Evolutionary conservation across 2,797 vertebrate genomes (phyloP), one percentile per base, ranked within the genome.

Genomic region (Euphonia xanthogaster): DNA sequence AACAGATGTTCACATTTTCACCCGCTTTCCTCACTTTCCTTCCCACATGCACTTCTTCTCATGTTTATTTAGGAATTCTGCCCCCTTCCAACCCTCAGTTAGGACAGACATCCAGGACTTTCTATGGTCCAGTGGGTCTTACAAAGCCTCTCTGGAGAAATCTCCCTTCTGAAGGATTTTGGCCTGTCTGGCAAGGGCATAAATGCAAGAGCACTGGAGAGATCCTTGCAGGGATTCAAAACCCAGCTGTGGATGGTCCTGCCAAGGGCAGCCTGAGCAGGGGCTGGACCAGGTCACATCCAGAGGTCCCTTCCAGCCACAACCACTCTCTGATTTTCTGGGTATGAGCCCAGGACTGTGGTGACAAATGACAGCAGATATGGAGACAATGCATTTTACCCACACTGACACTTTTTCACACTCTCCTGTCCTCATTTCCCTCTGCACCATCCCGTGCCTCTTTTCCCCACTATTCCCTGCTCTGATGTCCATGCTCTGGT

Each of bases 201-300:
- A 24, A 1, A 4, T 5, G 19, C 1, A 1, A 58, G 65, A 30
- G 28, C 62, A 60, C 23, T 31, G 33, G 28, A 40, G 21, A 45
- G 5, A 14, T 1, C 51, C 39, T 31, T 54, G 37, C 71, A 88
- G 57, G n/a, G 61, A 73, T 39, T 42, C 6, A 15, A n/a, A 83
- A 50, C 73, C 35, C 0, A 0, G 1, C 55, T n/a, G 45, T 1
- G 3, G 8, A 6, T 3, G 27, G 14, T 39, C 42, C 16, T 22
- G 65, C 25, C 68, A 5, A 4, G 33, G 44, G 57, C 67, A 90
- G 48, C 50, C 58, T 45, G 42, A 79, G 45, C 28, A n/a, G 4
- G 12, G 4, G 0, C 5, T 28, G 55, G 39, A 62, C n/a, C 51
- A 21, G 17, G 44, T 6, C 48, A 51, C 16, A 37, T 24, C 67